A percentile compares a stretch with the other conserved stretches of the same genome.
Conservation (phyloP, 2,888 invertebrate species). For the Ypsolopha scabrella region DNA sequence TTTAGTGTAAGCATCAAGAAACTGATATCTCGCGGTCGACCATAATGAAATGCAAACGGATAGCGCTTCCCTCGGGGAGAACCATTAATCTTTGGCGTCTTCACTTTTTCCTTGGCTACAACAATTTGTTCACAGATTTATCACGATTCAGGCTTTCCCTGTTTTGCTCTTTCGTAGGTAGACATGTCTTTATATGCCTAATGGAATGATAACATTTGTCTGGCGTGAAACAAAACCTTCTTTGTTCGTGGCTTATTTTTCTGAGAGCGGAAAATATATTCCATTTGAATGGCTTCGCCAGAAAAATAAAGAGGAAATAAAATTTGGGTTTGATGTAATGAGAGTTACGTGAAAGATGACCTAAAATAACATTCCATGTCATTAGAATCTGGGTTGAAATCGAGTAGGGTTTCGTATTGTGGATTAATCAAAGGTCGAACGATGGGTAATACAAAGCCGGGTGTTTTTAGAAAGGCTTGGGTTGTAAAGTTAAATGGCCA, state of each 20-base stretch:
- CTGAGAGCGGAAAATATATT: background rate
- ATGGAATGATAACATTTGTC: conserved; percentile 12
- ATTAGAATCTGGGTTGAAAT: no score
- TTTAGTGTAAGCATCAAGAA: background rate
- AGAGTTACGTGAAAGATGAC: background rate
- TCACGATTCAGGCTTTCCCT: conserved; percentile 34
- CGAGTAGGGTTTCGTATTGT: conserved; percentile 5
- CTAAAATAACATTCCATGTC: background rate
- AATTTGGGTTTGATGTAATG: background rate
- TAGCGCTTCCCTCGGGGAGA: conserved; percentile 27
- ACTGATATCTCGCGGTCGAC: conserved; percentile 14
- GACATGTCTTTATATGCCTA: conserved; percentile 8
- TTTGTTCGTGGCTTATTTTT: conserved; percentile 1
- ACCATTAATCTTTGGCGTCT: conserved; percentile 51
- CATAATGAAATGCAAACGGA: conserved; percentile 54
- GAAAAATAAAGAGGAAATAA: background rate
- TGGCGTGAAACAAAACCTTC: conserved; percentile 2
- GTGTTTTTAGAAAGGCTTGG: conserved; percentile 25
- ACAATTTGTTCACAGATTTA: conserved; percentile 46
- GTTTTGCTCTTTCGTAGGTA: background rate
- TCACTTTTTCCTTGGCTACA: conserved; percentile 45
- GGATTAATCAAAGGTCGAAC: conserved; percentile 29
- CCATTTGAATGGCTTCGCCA: background rate
- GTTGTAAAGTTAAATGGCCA: conserved; percentile 33
- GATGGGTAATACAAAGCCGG: conserved; percentile 24